phyloP scores from a whole-genome alignment of 2,113 vertebrate species.

The Turdus rufiventris region DNA sequence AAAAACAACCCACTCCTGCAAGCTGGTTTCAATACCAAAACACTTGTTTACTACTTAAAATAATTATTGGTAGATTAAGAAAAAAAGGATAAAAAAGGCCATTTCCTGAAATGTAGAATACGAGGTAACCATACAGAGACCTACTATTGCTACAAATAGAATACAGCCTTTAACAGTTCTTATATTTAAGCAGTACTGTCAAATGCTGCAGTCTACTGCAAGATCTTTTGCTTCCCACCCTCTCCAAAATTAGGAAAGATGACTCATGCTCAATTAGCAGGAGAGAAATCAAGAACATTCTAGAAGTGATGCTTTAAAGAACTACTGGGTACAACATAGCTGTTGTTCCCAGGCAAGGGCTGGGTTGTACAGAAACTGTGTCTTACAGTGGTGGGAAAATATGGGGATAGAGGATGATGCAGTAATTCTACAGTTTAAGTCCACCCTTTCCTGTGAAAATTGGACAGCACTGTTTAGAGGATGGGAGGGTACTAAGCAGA shows the following conservation, averaged over 20 bases:
- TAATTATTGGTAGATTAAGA: not conserved
- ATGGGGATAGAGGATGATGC: not conserved
- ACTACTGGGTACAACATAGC: not conserved
- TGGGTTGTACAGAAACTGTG: not conserved
- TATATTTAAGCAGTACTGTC: not conserved
- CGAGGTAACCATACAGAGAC: not conserved
- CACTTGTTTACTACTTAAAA: constrained; percentile 8
- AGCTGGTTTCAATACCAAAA: not conserved
- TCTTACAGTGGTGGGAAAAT: not conserved
- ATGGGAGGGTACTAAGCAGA: not conserved
- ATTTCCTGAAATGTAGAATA: not conserved
- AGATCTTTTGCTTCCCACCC: not conserved
- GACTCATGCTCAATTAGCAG: not conserved
- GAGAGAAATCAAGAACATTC: not conserved
- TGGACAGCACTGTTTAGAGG: not conserved
- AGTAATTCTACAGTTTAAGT: not conserved
- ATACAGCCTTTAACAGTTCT: not conserved
- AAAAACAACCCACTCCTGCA: not conserved
- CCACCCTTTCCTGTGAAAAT: constrained; percentile 37
- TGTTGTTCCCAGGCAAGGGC: not conserved
- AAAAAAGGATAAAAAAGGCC: not conserved
- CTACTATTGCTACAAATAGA: not conserved
- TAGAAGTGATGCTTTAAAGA: not conserved
- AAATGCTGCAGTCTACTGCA: not conserved
- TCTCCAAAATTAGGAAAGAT: not conserved